A percentile compares a stretch with the other conserved stretches of the same genome.
Evolutionary conservation across 2,888 invertebrate genomes (phyloP).

Genomic region (Xestobium rufovillosum): DNA sequence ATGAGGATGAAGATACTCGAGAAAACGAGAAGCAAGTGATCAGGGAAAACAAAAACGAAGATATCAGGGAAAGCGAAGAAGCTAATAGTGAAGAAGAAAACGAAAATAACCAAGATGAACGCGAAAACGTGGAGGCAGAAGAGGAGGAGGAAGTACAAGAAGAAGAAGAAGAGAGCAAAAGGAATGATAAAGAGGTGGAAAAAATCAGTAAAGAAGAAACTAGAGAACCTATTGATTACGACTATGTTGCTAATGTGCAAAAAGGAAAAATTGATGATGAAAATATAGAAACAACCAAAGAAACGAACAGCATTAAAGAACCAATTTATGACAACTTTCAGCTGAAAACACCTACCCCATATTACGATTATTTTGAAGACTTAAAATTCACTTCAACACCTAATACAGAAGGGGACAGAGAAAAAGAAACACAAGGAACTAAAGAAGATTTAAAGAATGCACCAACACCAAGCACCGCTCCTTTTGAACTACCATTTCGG

Average conservation of each 20-base stretch:
- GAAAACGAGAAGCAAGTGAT: slow-evolving; percentile 11
- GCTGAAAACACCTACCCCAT: no score
- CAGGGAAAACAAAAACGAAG: no score
- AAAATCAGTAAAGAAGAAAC: slow-evolving; percentile 11
- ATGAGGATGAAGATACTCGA: slow-evolving; percentile 15
- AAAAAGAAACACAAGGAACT: slow-evolving; percentile 1
- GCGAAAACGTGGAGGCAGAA: slow-evolving; percentile 15
- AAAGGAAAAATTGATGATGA: neutral
- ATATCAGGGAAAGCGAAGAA: slow-evolving; percentile 8
- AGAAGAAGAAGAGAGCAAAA: slow-evolving; percentile 8
- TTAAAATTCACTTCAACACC: no score
- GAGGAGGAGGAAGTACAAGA: slow-evolving; percentile 15
- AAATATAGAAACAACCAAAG: neutral
- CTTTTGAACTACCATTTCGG: no score
- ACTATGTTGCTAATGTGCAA: slow-evolving; percentile 1
- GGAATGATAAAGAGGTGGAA: slow-evolving; percentile 11
- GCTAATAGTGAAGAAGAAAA: slow-evolving; percentile 7
- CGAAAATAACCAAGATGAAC: slow-evolving; percentile 4
- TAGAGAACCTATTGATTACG: slow-evolving; percentile 6
- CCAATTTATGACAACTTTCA: slow-evolving; percentile 1
- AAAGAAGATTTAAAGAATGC: neutral
- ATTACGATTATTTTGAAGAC: no score
- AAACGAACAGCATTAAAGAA: neutral
- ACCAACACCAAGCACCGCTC: no score
- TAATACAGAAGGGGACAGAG: neutral